Percentiles rank a stretch among this genome's conserved stretches.
Conservation (phyloP, 23 tunicate species). For the Ciona savignyi region DNA sequence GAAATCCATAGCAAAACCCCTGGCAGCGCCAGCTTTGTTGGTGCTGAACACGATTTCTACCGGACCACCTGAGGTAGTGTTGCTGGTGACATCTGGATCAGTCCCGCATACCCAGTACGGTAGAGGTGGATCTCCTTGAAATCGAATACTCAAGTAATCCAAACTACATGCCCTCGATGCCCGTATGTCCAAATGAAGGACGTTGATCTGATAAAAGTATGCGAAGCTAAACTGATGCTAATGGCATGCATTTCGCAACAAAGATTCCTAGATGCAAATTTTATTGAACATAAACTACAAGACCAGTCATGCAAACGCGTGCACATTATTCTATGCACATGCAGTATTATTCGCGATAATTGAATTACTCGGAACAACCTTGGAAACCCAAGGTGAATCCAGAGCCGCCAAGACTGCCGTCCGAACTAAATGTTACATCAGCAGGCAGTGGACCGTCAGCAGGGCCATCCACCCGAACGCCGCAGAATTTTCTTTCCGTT, state of each 20-base stretch:
- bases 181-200: constrained; percentile 10
- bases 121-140: constrained; percentile 4
- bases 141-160: constrained; percentile 16
- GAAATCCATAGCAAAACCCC: constrained; percentile 12
- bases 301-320: no score
- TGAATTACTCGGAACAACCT: no score
- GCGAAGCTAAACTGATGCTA: no score
- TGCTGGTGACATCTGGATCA: constrained; percentile 5
- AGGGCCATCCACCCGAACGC: no score
- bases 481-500: constrained; percentile 40
- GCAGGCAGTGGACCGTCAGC: no score
- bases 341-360: no score
- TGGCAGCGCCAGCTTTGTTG: constrained; percentile 4
- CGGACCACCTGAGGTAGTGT: constrained; percentile 11
- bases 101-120: constrained; percentile 26
- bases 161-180: background rate
- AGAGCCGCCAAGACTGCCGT: constrained; percentile 32
- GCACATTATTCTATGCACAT: no score
- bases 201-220: constrained; percentile 3
- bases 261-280: no score
- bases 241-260: no score
- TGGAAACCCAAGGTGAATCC: constrained; percentile 37
- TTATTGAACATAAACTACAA: no score
- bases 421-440: constrained; percentile 27
- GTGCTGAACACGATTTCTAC: constrained; percentile 9